Conservation (phyloP, 2,888 invertebrate genomes). For the Tetanocera ferruginea region DNA sequence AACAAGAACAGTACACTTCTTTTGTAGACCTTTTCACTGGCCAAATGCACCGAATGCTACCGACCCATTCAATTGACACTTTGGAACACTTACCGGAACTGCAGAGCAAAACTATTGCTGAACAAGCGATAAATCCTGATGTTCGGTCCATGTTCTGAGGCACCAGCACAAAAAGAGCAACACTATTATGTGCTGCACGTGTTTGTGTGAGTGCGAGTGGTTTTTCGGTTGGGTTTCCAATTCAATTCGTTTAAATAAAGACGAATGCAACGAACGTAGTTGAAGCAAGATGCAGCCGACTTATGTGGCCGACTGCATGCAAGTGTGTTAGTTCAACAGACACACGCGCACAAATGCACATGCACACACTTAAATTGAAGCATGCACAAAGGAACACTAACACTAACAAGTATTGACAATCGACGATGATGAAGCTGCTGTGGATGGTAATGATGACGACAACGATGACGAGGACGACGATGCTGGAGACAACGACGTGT, state of each 20-base stretch:
- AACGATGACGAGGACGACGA: not conserved
- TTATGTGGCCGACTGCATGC: not conserved
- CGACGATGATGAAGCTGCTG: not conserved
- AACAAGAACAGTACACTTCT: too few relatives aligned
- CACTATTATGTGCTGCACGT: not conserved
- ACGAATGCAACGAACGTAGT: slow-evolving; percentile 5
- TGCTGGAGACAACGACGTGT: not conserved
- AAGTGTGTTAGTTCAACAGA: not conserved
- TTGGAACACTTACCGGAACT: slow-evolving; percentile 67
- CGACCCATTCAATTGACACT: too few relatives aligned
- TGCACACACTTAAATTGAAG: not conserved
- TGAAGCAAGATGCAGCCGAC: slow-evolving; percentile 5
- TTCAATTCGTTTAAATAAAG: slow-evolving; percentile 29
- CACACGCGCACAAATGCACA: slow-evolving; percentile 7
- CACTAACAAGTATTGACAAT: slow-evolving; percentile 28
- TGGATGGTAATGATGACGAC: not conserved
- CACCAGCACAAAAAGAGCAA: slow-evolving; percentile 24
- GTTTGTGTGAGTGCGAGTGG: slow-evolving; percentile 14
- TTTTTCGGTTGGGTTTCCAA: slow-evolving; percentile 24
- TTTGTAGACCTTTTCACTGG: too few relatives aligned
- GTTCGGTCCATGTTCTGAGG: slow-evolving; percentile 31
- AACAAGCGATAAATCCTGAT: slow-evolving; percentile 69
- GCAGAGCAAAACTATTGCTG: slow-evolving; percentile 70
- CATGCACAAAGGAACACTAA: not conserved
- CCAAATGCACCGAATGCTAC: too few relatives aligned